Base-by-base conservation (phyloP, 2,797 vertebrate species). In the Hydrocynus forskahlii region DNA sequence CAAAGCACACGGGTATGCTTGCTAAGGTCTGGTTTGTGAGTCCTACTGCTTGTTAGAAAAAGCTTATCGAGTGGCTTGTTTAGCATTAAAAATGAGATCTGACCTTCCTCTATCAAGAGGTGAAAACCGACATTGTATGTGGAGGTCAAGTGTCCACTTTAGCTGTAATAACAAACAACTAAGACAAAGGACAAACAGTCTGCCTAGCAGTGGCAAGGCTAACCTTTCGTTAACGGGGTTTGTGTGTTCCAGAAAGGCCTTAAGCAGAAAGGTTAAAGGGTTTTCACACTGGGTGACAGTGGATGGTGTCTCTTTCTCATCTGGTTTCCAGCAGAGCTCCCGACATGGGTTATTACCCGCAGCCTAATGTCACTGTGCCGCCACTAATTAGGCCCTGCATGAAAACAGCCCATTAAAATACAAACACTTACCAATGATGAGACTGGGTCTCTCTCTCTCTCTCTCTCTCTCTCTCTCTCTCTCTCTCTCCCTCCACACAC, bases 321-420 rank as follows among this genome's bases (percentile, higher is more conserved):
- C 89, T 87, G 79, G 85, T 83, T 85, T 80, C 84, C 86, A 50
- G 75, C 83, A 45, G 87, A 87, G 87, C 88, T 74, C 84, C 69
- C 84, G 43, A 74, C 75, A 79, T 68, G 87, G 83, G 79, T 88
- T 88, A 87, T 92, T 90, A 87, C 85, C 85, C 77, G 29, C 69
- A n/a, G 85, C 68, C 73, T 85, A 84, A 89, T 91, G 91, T 91
- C 88, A 88, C 81, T 81, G 76, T 52, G 81, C 73, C 87, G 80
- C 74, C 38, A 29, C 80, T 91, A 92, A 93, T 92, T 91, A 91
- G 83, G 82, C 86, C 72, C 84, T 66, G 75, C 83, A 76, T 59
- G 29, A 90, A 91, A 89, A 88, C 83, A 87, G 59, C 82, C 87
- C 91, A 87, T 93, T 91, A 91, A 88, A 90, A 91, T 91, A 83